Base-by-base conservation (phyloP, 1,140 invertebrate genomes). In the Tetranychus urticae region DNA sequence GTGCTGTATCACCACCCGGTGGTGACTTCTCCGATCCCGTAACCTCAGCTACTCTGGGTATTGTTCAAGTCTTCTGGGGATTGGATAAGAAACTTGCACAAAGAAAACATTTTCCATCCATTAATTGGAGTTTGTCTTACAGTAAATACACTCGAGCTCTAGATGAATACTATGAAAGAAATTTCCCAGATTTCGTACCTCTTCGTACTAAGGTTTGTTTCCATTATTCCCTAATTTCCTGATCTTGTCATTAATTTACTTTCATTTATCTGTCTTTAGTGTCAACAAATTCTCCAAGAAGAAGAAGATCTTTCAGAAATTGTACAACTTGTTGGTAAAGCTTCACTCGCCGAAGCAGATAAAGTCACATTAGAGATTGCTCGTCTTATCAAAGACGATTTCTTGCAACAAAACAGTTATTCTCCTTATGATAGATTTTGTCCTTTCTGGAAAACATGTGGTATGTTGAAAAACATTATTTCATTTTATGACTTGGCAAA, bases 21-120 rank as follows among this genome's bases (percentile, higher is more conserved):
- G 94, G 96, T 80, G 96, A 99, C 75, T 98, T 98, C 79, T 97
- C 96, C 42, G 96, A 99, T 81, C 96, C 96, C 63, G 96, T 99
- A 35, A 99, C 96, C 5, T 92, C 93, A 7, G 93, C 94, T 61
- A 99, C 96, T 34, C 80, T 99, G 57, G 89, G 92, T 82, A 98
- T 98, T 72, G 94, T 98, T 33, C 94, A 98, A 78, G 96, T 98
- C 72, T 80, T 81, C 68, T 99, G 94, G 94, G 96, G 96, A 68
- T 77, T 99, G 67, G 96, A 99, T 72, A 99, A 99, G 75, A 98
- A 98, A 74, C 78, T 99, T 56, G 96, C 96, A 3, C 96, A 99
- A 75, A 80, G 96, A 64, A 99, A 99, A 76, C 96, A 99, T 77
- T 99, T 99, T 80, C 96, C 96, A 47, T 97, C 93, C 61, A 91